A percentile compares a stretch with the other conserved stretches of the same genome.
Conservation (phyloP, 2,797 vertebrate genomes). For the Apogon hyalosoma region DNA sequence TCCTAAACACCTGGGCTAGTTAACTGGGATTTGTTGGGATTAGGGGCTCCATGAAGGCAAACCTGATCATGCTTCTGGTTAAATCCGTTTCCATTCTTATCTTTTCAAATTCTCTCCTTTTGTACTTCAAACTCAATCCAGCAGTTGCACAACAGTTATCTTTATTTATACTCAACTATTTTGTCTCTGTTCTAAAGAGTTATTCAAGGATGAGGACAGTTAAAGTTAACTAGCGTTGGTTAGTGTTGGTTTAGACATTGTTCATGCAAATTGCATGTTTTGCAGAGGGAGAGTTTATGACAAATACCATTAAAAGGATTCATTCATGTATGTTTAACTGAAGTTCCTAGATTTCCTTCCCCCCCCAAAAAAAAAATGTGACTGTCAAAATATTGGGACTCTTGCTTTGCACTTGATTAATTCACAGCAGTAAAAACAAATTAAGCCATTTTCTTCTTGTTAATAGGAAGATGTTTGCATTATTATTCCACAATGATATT, state of each 20-base stretch:
- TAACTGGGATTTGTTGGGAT: constrained; percentile 77
- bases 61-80: constrained; percentile 66
- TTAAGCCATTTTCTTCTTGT: constrained; percentile 13
- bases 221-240: neutral
- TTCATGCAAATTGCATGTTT: no score
- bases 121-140: constrained; percentile 31
- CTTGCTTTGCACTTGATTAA: neutral
- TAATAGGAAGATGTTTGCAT: constrained; percentile 12
- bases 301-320: neutral
- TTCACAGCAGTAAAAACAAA: constrained; percentile 10
- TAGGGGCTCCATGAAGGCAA: constrained; percentile 66
- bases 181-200: constrained; percentile 10
- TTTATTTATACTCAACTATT: constrained; percentile 12
- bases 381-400: neutral
- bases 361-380: no score
- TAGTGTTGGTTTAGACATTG: neutral
- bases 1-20: constrained; percentile 84
- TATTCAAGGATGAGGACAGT: constrained; percentile 11
- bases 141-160: constrained; percentile 24
- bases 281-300: neutral
- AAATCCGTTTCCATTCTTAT: constrained; percentile 65
- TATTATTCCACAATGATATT: constrained; percentile 13
- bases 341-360: no score
- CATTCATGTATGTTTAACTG: no score
- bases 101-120: constrained; percentile 37